A percentile compares a stretch with the other conserved stretches of the same genome.
These are phyloP conservation scores for Takifugu flavidus DNA, from an alignment of 2,113 vertebrate species.

Conservation along the genomic window DNA sequence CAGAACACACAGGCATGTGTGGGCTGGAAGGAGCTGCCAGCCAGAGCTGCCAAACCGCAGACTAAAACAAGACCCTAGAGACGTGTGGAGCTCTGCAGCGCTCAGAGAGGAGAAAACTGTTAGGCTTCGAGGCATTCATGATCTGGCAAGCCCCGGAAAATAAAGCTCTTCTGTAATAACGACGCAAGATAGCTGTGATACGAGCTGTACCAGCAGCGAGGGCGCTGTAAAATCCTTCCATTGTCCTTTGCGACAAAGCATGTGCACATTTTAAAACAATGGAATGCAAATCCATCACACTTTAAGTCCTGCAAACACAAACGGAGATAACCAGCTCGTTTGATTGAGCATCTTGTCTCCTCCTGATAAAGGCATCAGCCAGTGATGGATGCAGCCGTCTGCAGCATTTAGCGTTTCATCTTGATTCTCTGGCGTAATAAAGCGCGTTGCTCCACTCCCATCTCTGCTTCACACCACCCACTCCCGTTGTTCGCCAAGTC, in stretches of 20 bases:
- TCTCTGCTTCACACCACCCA: conserved; percentile 45
- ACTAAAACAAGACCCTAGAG: conserved; percentile 62
- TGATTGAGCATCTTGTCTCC: conserved; percentile 53
- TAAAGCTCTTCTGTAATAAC: conserved; percentile 49
- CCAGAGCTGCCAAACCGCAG: conserved; percentile 57
- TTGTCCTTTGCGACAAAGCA: conserved; percentile 53
- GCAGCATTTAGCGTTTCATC: conserved; percentile 58
- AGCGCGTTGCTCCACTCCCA: conserved; percentile 52
- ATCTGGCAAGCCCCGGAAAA: conserved; percentile 48
- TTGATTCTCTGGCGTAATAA: conserved; percentile 56
- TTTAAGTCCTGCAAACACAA: conserved; percentile 50
- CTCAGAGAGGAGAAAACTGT: conserved; percentile 38
- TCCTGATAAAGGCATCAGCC: conserved; percentile 50
- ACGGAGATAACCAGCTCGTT: conserved; percentile 53
- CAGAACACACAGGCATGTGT: conserved; percentile 38
- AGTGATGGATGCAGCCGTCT: conserved; percentile 61
- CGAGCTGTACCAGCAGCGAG: conserved; percentile 29
- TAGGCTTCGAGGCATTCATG: conserved; percentile 29
- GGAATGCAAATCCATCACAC: conserved; percentile 64
- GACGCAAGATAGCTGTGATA: conserved; percentile 42
- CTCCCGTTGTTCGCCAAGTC: conserved; percentile 36
- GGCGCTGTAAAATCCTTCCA: conserved; percentile 23
- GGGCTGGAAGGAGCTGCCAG: conserved; percentile 27
- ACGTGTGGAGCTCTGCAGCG: conserved; percentile 33
- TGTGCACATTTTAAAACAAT: conserved; percentile 60